Evolutionary conservation across 2,888 invertebrate genomes (phyloP), one percentile per base, ranked within the genome.

Genomic region (Eudasyphora cyanicolor): DNA sequence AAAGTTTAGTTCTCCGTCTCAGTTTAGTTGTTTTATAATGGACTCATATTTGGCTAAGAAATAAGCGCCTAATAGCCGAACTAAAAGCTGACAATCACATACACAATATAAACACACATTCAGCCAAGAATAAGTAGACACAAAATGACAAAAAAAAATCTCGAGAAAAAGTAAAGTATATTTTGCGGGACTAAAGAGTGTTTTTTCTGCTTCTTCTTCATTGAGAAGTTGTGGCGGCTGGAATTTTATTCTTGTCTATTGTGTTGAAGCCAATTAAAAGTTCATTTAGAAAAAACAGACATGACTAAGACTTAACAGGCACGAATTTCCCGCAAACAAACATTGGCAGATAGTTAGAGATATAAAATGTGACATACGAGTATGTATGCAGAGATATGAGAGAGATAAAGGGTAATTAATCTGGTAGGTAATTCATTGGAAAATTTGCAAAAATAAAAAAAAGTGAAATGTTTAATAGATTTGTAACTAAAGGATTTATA

Each of bases 261-360:
- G 45, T 32, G 74, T 67, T 79, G 51, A 80, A 83, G 80, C 83
- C 83, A 83, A 83, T 83, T 83, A 83, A 83, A 83, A 83, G 54
- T 71, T 49, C 75, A 77, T 83, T 83, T 78, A 45, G 62, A 79
- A 83, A 80, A 57, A 82, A 82, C 32, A 73, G 62, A 75, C n/a
- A 27, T 60, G 17, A 17, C n/a, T 24, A n/a, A 60, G 60, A 60
- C 8, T 29, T 60, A 60, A 10, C 27, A 60, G 17, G 12, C 49
- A 49, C 5, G 49, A 17, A 49, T 49, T n/a, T 14, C 45, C 2
- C 29, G 4, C 29, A 54, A 21, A 54, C 49, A 51, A 6, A 17
- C 17, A 51, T 17, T 17, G 17, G 49, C n/a, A 51, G 17, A 17
- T 51, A 51, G 2, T 3, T 32, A 32, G 17, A 51, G 17, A 54